Percentiles rank a stretch among this genome's conserved stretches.
Conservation (phyloP, 53 echinoderm and acorn worm species). For the Glandiceps talaboti region DNA sequence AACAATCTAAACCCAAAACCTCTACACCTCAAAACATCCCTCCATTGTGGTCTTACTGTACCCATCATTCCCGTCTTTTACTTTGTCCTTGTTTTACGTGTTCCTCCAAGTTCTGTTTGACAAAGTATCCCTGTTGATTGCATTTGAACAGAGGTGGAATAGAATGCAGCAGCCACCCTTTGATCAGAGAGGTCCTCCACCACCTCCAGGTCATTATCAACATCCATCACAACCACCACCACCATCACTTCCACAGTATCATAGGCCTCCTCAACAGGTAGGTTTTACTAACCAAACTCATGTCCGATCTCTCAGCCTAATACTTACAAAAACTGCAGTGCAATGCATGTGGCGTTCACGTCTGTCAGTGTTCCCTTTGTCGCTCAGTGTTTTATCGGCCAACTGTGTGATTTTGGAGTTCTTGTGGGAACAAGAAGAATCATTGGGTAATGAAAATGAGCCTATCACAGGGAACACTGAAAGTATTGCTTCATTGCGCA, state of each 20-base stretch:
- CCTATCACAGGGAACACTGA: too few relatives aligned
- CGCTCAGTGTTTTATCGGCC: too few relatives aligned
- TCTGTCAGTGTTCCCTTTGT: too few relatives aligned
- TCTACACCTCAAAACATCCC: not conserved
- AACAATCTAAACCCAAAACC: not conserved
- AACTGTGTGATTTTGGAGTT: too few relatives aligned
- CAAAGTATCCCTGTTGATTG: not conserved
- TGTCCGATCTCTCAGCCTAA: not conserved
- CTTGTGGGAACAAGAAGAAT: too few relatives aligned
- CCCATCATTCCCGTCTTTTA: not conserved
- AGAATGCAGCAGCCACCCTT: conserved; percentile 54
- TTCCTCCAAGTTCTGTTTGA: not conserved
- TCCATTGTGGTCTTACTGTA: too few relatives aligned
- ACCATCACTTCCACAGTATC: conserved; percentile 22
- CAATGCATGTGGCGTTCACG: too few relatives aligned
- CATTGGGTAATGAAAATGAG: too few relatives aligned
- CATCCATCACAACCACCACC: conserved; percentile 50
- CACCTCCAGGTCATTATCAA: conserved; percentile 56
- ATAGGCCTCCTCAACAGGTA: not conserved
- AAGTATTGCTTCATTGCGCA: too few relatives aligned
- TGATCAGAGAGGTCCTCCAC: conserved; percentile 68
- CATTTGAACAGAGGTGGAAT: conserved; percentile 53
- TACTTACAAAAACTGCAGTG: too few relatives aligned
- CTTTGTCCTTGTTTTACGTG: not conserved
- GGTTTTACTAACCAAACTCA: not conserved